Conservation (phyloP, 92 coral and sea anemone genomes). For the Virgularia gustaviana region DNA sequence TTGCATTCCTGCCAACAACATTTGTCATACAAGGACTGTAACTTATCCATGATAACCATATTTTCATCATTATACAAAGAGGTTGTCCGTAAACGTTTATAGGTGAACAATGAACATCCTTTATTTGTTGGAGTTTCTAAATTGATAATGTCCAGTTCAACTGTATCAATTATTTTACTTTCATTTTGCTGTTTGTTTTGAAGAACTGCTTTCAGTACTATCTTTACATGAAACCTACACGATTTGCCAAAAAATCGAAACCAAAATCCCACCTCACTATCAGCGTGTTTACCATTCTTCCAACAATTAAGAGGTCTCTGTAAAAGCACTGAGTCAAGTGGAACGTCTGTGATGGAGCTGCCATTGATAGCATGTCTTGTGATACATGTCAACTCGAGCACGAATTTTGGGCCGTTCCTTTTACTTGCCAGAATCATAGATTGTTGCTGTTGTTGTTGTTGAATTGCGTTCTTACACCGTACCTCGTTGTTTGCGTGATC, state of each 20-base stretch:
- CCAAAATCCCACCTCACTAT: conserved; percentile 71
- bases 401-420: conserved; percentile 66
- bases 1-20: conserved; percentile 45
- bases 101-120: neutral
- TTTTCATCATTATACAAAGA: conserved; percentile 66
- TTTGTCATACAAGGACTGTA: conserved; percentile 58
- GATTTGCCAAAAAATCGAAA: conserved; percentile 77
- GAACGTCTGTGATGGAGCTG: conserved; percentile 28
- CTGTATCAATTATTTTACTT: conserved; percentile 60
- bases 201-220: conserved; percentile 63
- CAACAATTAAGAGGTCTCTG: conserved; percentile 59
- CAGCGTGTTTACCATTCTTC: neutral
- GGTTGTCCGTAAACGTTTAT: neutral
- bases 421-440: conserved; percentile 47
- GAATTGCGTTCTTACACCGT: conserved; percentile 49
- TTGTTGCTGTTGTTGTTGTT: conserved; percentile 43
- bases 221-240: conserved; percentile 63
- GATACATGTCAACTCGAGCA: conserved; percentile 61
- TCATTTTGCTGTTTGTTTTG: conserved; percentile 41
- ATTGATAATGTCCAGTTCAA: conserved; percentile 68
- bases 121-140: conserved; percentile 1
- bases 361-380: conserved; percentile 54
- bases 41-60: conserved; percentile 50
- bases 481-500: conserved; percentile 55
- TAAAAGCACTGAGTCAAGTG: conserved; percentile 51